These are phyloP conservation scores for Chymomyza fuscimana DNA, from an alignment of 2,888 invertebrate genomes.

Conservation along the genomic window DNA sequence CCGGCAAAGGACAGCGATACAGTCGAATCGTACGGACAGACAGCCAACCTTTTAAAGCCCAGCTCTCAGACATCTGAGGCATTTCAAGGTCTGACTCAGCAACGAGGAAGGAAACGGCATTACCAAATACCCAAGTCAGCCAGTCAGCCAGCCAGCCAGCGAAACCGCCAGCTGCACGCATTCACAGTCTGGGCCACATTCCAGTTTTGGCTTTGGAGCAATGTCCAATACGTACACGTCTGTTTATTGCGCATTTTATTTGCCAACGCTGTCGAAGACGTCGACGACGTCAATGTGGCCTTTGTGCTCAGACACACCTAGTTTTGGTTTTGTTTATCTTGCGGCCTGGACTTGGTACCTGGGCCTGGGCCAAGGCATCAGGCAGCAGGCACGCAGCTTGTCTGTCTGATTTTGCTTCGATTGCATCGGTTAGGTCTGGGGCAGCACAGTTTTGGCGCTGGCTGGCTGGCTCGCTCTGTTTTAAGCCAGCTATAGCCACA, in stretches of 20 bases:
- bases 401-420: not conserved
- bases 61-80: conserved; percentile 57
- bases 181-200: conserved; percentile 51
- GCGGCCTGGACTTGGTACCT: conserved; percentile 2
- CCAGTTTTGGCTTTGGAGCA: conserved; percentile 52
- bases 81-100: conserved; percentile 71
- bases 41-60: not conserved
- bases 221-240: not conserved
- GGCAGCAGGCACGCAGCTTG: not conserved
- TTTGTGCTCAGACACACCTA: conserved; percentile 65
- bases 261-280: not conserved
- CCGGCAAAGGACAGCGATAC: not conserved
- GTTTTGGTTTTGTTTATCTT: conserved; percentile 42
- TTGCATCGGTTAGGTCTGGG: not conserved
- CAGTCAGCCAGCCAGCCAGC: conserved; percentile 14
- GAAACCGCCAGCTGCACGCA: conserved; percentile 37
- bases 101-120: conserved; percentile 56
- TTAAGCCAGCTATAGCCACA: not conserved
- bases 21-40: not conserved
- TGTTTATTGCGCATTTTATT: not conserved
- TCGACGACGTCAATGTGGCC: conserved; percentile 34
- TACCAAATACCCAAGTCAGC: not conserved
- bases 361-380: not conserved
- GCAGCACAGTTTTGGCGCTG: not conserved
- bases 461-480: not conserved